Conservation (phyloP, 2,888 invertebrate genomes). For the Carcina quercana region DNA sequence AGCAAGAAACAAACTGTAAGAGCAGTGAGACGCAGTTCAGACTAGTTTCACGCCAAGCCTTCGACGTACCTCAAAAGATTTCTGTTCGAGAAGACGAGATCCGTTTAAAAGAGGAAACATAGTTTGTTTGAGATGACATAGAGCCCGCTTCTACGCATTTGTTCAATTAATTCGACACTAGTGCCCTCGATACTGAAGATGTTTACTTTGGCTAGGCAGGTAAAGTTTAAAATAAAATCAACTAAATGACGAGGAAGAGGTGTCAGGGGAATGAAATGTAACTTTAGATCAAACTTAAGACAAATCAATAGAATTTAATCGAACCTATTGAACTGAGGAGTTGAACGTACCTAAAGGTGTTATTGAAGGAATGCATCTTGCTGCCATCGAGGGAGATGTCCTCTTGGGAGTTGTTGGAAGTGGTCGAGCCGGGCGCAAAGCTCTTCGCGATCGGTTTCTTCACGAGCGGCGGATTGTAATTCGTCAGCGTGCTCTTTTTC, state of each 20-base stretch:
- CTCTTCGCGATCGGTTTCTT: slow-evolving; percentile 88
- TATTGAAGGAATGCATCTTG: slow-evolving; percentile 88
- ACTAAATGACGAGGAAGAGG: too few species aligned
- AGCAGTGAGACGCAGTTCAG: slow-evolving; percentile 43
- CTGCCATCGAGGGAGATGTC: slow-evolving; percentile 87
- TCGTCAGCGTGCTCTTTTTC: slow-evolving; percentile 92
- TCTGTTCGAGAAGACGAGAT: slow-evolving; percentile 65
- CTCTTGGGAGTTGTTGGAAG: slow-evolving; percentile 85
- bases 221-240: too few species aligned
- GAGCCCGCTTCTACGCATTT: slow-evolving; percentile 8
- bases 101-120: slow-evolving; percentile 63
- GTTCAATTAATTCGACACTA: slow-evolving; percentile 1
- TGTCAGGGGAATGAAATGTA: too few species aligned
- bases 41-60: slow-evolving; percentile 48
- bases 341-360: slow-evolving; percentile 80
- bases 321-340: too few species aligned
- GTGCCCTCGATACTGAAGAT: too few species aligned
- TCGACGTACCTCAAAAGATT: slow-evolving; percentile 70
- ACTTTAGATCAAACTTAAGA: too few species aligned
- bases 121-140: slow-evolving; percentile 34
- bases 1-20: slow-evolving; percentile 33
- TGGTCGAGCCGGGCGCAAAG: slow-evolving; percentile 77
- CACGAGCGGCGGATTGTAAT: slow-evolving; percentile 90
- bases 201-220: too few species aligned
- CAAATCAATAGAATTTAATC: too few species aligned